Percentiles rank a stretch among this genome's conserved stretches.
These are phyloP conservation scores for Euleptes europaea DNA, from an alignment of 2,113 vertebrate genomes.

Conservation along the genomic window DNA sequence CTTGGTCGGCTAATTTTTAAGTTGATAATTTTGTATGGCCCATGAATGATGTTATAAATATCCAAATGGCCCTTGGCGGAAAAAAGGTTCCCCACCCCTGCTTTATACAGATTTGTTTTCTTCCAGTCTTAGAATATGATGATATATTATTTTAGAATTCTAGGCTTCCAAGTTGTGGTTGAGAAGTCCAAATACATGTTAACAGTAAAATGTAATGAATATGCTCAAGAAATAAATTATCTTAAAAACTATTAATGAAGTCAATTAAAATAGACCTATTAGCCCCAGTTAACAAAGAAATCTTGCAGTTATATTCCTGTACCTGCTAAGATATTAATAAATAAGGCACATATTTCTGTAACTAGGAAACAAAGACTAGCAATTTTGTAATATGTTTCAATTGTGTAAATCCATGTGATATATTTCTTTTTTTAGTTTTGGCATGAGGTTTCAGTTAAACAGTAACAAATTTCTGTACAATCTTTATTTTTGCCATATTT, in stretches of 20 bases:
- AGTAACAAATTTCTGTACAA: background rate
- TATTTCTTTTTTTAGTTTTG: background rate
- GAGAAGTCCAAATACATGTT: background rate
- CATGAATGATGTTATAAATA: too few species aligned
- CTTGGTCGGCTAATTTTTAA: too few species aligned
- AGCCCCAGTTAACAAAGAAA: background rate
- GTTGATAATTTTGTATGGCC: too few species aligned
- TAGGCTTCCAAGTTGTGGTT: background rate
- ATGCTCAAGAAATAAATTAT: background rate
- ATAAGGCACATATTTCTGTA: background rate
- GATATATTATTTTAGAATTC: too few species aligned
- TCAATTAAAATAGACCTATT: background rate
- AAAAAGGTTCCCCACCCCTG: too few species aligned
- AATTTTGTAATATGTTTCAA: background rate
- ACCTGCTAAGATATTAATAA: background rate
- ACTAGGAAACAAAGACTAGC: background rate
- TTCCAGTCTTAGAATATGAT: too few species aligned
- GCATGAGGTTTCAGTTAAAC: background rate
- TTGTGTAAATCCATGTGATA: background rate
- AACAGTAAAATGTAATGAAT: too few species aligned
- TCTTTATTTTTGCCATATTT: slow-evolving; percentile 15
- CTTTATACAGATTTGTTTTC: too few species aligned
- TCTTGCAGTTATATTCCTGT: background rate
- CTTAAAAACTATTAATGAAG: too few species aligned
- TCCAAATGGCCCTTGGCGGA: too few species aligned